Evolutionary conservation across 2,113 vertebrate species (phyloP).

Genomic region (Spilogale gracilis): DNA sequence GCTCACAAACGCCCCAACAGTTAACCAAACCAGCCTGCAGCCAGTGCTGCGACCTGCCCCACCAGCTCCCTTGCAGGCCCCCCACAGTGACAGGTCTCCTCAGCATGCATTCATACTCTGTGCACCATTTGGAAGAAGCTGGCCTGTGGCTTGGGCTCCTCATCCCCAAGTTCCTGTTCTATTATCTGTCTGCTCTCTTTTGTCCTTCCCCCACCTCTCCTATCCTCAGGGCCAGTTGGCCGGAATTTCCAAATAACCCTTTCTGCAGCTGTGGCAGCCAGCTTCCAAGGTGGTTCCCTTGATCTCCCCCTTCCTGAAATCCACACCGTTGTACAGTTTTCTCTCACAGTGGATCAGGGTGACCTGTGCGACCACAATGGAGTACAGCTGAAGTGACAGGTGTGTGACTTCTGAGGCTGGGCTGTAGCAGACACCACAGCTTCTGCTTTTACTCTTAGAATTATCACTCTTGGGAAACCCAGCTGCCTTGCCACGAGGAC

Average conservation of each 20-base stretch:
- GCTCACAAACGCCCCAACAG: neutral
- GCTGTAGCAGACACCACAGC: neutral
- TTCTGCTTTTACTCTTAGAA: neutral
- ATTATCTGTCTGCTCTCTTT: neutral
- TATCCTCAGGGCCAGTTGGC: neutral
- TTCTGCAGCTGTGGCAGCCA: neutral
- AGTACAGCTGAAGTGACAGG: neutral
- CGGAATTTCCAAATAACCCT: neutral
- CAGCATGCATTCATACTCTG: accelerated
- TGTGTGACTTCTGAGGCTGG: neutral
- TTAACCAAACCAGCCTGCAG: neutral
- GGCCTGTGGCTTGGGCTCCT: neutral
- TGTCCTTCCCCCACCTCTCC: neutral
- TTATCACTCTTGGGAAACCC: neutral
- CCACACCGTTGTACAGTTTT: neutral
- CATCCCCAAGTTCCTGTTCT: neutral
- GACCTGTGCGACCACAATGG: neutral
- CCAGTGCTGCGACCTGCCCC: neutral
- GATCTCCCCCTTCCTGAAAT: neutral
- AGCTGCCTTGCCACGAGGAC: neutral
- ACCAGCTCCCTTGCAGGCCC: neutral
- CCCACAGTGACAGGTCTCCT: neutral
- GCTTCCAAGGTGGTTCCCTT: neutral
- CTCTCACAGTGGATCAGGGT: neutral
- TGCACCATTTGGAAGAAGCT: neutral